Evolutionary conservation across 2,113 vertebrate species (phyloP).

Genomic region (human (Homo sapiens)): GRCh38 chrX:72412001-72412500

Average conservation of each 20-base stretch:
- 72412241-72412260: background rate
- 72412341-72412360: background rate
- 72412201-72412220: slow-evolving; percentile 31
- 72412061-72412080: slow-evolving; percentile 42
- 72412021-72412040: slow-evolving; percentile 23
- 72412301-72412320: slow-evolving; percentile 17
- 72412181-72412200: slow-evolving; percentile 6
- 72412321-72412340: background rate
- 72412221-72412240: background rate
- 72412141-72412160: slow-evolving; percentile 11
- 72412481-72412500: background rate
- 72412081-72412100: slow-evolving; percentile 59
- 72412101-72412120: slow-evolving; percentile 49
- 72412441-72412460: background rate
- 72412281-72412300: background rate
- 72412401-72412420: background rate
- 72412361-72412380: background rate
- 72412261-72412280: background rate
- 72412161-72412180: slow-evolving; percentile 30
- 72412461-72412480: slow-evolving; percentile 15
- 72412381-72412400: slow-evolving; percentile 15
- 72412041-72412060: background rate
- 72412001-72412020: slow-evolving; percentile 56
- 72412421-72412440: background rate
- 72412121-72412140: slow-evolving; percentile 28